These are phyloP conservation scores for Chloroceryle amazona DNA, from an alignment of 2,797 vertebrate genomes.

Conservation along the genomic window DNA sequence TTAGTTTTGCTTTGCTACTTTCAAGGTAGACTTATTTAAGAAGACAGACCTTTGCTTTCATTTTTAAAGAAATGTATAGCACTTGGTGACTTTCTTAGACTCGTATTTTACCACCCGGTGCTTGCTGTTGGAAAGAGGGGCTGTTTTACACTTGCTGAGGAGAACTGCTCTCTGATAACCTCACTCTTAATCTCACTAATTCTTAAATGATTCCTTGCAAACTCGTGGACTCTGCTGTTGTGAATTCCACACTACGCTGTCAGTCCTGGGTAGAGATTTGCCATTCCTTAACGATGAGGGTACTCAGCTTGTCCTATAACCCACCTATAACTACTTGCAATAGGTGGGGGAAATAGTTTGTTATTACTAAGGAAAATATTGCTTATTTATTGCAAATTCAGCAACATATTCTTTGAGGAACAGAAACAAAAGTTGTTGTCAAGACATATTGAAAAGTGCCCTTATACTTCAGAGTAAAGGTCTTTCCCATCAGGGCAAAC, in stretches of 20 bases:
- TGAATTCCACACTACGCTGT: accelerated
- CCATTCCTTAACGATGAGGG: not conserved
- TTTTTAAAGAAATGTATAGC: not conserved
- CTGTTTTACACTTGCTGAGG: not conserved
- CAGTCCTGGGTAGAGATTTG: not conserved
- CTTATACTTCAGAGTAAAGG: not conserved
- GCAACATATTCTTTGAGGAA: not conserved
- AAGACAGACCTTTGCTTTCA: not conserved
- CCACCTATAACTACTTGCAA: accelerated
- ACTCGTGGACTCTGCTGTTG: not conserved
- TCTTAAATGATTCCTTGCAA: not conserved
- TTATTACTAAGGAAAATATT: not conserved
- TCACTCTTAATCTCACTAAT: not conserved
- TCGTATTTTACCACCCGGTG: not conserved
- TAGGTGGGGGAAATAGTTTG: not conserved
- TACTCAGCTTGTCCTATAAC: not conserved
- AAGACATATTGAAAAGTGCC: not conserved
- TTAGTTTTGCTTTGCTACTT: not conserved
- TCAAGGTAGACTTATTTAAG: not conserved
- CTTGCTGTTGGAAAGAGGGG: not conserved
- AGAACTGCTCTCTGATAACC: not conserved
- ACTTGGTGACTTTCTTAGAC: not conserved
- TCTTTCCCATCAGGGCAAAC: not conserved
- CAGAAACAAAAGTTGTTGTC: not conserved
- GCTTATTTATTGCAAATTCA: not conserved